A percentile compares a stretch with the other conserved stretches of the same genome.
Conservation (phyloP, 2,888 invertebrate genomes). For the Mesochorus sp. region DNA sequence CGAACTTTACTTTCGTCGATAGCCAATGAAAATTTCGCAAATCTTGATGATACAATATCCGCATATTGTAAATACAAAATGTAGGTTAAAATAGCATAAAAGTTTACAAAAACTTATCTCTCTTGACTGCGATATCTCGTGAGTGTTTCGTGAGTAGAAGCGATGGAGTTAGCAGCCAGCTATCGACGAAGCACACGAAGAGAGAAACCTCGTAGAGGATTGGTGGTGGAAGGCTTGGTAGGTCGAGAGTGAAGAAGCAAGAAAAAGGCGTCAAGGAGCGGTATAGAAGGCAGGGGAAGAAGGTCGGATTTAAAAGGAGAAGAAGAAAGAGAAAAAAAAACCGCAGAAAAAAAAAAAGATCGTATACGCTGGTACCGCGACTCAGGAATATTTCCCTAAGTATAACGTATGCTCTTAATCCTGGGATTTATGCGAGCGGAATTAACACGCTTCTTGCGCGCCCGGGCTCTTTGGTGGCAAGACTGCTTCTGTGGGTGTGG, state of each 20-base stretch:
- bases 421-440: conserved; percentile 78
- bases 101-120: too few relatives aligned
- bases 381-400: conserved; percentile 75
- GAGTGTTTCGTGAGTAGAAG: conserved; percentile 9
- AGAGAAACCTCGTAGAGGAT: background rate
- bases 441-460: conserved; percentile 73
- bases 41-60: too few relatives aligned
- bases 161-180: conserved; percentile 16
- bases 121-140: too few relatives aligned
- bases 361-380: conserved; percentile 43
- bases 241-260: conserved; percentile 26
- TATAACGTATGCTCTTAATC: conserved; percentile 80
- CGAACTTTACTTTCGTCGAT: too few relatives aligned
- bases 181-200: background rate
- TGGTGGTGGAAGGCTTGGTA: background rate
- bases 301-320: background rate
- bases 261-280: conserved; percentile 25
- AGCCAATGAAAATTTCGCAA: too few relatives aligned
- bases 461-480: too few relatives aligned
- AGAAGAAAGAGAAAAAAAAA: conserved; percentile 6
- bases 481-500: conserved; percentile 62
- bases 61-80: background rate
- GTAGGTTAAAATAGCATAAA: too few relatives aligned
- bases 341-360: conserved; percentile 1
- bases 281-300: background rate